Percentiles rank a stretch among this genome's conserved stretches.
phyloP scores from a whole-genome alignment of 2,888 invertebrate species.

The Polietes domitor region DNA sequence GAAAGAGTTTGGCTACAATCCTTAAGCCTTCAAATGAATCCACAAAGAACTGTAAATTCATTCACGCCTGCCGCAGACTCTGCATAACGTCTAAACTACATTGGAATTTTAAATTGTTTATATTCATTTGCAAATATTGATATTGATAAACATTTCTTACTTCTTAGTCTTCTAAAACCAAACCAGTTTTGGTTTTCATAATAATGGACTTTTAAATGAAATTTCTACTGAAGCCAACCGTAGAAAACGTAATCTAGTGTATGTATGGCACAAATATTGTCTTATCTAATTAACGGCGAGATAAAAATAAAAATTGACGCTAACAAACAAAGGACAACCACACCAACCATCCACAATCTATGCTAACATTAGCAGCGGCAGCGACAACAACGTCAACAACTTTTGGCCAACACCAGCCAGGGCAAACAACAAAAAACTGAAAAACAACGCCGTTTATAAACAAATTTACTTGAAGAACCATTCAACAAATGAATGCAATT shows the following conservation, averaged over 20 bases:
- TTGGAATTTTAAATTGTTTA: too few relatives aligned
- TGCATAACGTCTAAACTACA: too few relatives aligned
- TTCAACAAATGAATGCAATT: constrained; percentile 20
- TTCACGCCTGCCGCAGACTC: too few relatives aligned
- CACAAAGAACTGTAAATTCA: too few relatives aligned
- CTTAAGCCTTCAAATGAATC: too few relatives aligned
- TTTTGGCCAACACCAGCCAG: constrained; percentile 4
- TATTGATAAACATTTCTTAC: too few relatives aligned
- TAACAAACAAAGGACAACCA: not conserved
- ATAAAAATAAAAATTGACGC: constrained; percentile 20
- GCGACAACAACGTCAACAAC: not conserved
- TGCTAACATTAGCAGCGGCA: too few relatives aligned
- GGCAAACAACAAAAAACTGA: too few relatives aligned
- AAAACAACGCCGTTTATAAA: not conserved
- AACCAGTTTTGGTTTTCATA: not conserved
- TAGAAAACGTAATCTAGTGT: not conserved
- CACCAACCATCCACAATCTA: not conserved
- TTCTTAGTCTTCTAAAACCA: too few relatives aligned
- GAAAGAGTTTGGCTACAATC: too few relatives aligned
- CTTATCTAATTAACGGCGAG: constrained; percentile 17
- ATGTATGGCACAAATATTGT: constrained; percentile 9
- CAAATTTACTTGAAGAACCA: constrained; percentile 1
- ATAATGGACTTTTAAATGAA: not conserved
- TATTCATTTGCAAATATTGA: too few relatives aligned
- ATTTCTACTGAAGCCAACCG: not conserved